These are phyloP conservation scores for Lissocephala sabroskyi DNA, from an alignment of 2,888 invertebrate genomes.

Conservation along the genomic window DNA sequence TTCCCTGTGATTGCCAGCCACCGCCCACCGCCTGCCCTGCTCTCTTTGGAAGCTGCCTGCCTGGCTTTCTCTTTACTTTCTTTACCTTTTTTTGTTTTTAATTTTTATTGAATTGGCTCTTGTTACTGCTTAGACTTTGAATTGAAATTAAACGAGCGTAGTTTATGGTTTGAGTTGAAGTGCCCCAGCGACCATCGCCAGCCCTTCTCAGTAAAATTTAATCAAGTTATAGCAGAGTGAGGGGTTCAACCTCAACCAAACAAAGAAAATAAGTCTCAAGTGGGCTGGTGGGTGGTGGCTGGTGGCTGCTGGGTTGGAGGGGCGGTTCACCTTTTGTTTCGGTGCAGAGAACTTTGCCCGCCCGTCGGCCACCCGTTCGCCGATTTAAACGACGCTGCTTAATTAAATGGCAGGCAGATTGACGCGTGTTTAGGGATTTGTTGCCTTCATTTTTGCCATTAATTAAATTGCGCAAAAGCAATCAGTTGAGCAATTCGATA, in stretches of 20 bases:
- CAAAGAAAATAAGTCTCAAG: conserved; percentile 61
- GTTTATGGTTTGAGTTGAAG: conserved; percentile 51
- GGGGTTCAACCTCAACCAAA: conserved; percentile 11
- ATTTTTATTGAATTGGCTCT: conserved; percentile 62
- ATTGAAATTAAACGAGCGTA: conserved; percentile 64
- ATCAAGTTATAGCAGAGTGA: conserved; percentile 36
- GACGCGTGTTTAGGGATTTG: not conserved
- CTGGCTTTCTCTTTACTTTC: conserved; percentile 12
- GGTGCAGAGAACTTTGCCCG: no score
- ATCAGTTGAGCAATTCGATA: no score
- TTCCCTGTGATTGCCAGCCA: conserved; percentile 44
- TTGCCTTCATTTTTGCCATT: not conserved
- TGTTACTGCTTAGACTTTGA: conserved; percentile 61
- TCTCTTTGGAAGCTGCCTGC: conserved; percentile 11
- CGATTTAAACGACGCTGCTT: no score
- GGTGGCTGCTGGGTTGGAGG: no score
- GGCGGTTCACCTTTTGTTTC: no score
- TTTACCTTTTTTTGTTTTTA: conserved; percentile 32
- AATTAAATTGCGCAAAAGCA: not conserved
- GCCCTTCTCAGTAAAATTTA: conserved; percentile 50
- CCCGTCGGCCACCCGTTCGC: no score
- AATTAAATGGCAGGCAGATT: no score
- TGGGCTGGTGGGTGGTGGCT: conserved; percentile 13
- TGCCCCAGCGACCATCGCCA: conserved; percentile 34
- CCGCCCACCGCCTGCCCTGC: conserved; percentile 1